Base-by-base conservation (phyloP, 2,888 invertebrate genomes). In the Neocrepidodera transversa region DNA sequence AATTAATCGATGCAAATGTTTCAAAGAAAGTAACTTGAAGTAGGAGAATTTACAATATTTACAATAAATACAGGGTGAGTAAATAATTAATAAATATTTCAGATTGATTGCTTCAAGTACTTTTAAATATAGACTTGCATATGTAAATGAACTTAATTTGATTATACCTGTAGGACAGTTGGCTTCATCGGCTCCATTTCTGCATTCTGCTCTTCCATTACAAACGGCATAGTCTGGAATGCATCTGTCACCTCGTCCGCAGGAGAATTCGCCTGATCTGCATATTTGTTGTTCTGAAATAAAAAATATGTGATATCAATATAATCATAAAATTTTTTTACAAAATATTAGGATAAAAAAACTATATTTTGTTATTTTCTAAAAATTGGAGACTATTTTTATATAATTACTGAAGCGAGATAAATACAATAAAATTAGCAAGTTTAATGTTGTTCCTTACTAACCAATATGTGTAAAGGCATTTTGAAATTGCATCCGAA, bases 191-290 rank as follows among this genome's bases (percentile, higher is more conserved):
- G 86, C 86, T 30, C 80, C 79, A 57, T 82, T 80, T 8, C 74
- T 75, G 69, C 90, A 90, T 70, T 90, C 87, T n/a, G 68, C 53
- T 8, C 81, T 78, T 2, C 79, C 76, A 75, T 91, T 83, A 76
- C 91, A 91, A 59, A 82, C 81, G 60, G 82, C 82, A 26, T 73
- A 70, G 8, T 76, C 75, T 61, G 81, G 81, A 64, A 88, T 84
- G 70, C 88, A 87, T 55, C 79, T 77, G 17, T 84, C 84, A 68
- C 84, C 82, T 62, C 11, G 13, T 26, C 79, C 71, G 74, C 88
- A 88, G 1, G 76, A 76, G 74, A 82, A 84, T 67, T 85, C 81
- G 42, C 82, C 84, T 0, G 64, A 63, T 42, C 71, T 68, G 66
- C 81, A 82, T 26, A 43, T 18, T 55, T 62, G 58, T 10, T 54